phyloP scores from a whole-genome alignment of 2,113 vertebrate species.

The Psittacula cyanocephala region DNA sequence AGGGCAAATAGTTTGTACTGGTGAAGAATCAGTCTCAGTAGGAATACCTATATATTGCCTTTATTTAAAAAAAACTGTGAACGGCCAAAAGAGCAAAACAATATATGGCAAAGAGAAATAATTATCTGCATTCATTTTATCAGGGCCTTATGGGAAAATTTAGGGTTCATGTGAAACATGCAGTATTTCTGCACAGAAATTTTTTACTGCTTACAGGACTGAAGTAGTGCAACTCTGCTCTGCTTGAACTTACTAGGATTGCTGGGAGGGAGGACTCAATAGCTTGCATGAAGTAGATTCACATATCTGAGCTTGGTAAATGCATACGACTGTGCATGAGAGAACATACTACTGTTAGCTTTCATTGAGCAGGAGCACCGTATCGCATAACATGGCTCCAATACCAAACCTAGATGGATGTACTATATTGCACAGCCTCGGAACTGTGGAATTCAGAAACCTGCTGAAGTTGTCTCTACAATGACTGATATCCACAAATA shows the following conservation, averaged over 20 bases:
- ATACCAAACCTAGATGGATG: not conserved
- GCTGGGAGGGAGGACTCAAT: not conserved
- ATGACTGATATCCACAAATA: not conserved
- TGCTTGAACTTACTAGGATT: not conserved
- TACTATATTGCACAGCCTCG: not conserved
- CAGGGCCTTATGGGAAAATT: not conserved
- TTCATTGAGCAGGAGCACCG: not conserved
- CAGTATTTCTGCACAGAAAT: not conserved
- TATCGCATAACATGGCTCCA: not conserved
- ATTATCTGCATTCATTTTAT: not conserved
- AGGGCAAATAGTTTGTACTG: not conserved
- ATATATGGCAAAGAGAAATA: not conserved
- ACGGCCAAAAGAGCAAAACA: not conserved
- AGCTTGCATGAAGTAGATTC: not conserved
- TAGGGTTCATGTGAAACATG: not conserved
- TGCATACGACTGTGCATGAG: not conserved
- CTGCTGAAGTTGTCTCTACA: not conserved
- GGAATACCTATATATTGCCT: not conserved
- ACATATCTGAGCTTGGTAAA: not conserved
- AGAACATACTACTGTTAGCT: not conserved
- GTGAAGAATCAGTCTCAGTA: not conserved
- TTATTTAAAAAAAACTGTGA: not conserved
- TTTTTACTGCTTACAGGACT: not conserved
- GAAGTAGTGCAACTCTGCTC: fast-evolving
- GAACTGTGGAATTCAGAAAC: not conserved